Base-by-base conservation (phyloP, 2,113 vertebrate genomes). In the Callospermophilus lateralis region DNA sequence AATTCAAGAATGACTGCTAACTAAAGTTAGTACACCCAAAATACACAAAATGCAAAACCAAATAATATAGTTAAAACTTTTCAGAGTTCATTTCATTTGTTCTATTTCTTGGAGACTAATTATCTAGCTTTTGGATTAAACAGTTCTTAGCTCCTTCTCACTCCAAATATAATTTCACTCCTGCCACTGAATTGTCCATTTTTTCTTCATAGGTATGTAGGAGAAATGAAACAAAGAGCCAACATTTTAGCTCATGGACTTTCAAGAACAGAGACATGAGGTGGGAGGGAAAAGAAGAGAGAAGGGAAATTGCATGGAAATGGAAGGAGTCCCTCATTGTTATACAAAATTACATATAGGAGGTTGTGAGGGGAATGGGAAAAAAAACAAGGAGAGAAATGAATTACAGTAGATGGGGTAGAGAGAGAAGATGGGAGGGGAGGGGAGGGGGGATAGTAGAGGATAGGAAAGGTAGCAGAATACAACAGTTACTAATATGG, bases 11-110 rank as follows among this genome's bases (percentile, higher is more conserved):
- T 34, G 16, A 89, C 48, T 65, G 77, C 79, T 85, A 86, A 81
- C 51, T 37, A 80, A 81, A 81, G 67, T 26, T 90, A 94, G 68
- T 84, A 81, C 4, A 51, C n/a, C 45, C 28, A 81, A 85, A 95
- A 83, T 74, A 39, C 30, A 55, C 77, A 67, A 87, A 37, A 28
- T 30, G 26, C 32, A 79, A 90, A 86, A 72, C 19, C 73, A 37
- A 93, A 88, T 95, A 85, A 96, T 94, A 93, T 34, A 84, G 42
- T 26, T 65, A 61, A 51, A 8, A 6, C 55, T 12, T n/a, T 74
- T 34, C 5, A 78, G 73, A 42, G 13, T 61, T 48, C 42, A 93
- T 51, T 83, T 34, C 70, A 53, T 91, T 84, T 39, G 19, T 68
- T 4, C 1, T 4, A 2, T 79, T 77, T 90, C 37, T 67, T 45